phyloP scores from a whole-genome alignment of 2,113 vertebrate genomes.

The Cheilinus undulatus region DNA sequence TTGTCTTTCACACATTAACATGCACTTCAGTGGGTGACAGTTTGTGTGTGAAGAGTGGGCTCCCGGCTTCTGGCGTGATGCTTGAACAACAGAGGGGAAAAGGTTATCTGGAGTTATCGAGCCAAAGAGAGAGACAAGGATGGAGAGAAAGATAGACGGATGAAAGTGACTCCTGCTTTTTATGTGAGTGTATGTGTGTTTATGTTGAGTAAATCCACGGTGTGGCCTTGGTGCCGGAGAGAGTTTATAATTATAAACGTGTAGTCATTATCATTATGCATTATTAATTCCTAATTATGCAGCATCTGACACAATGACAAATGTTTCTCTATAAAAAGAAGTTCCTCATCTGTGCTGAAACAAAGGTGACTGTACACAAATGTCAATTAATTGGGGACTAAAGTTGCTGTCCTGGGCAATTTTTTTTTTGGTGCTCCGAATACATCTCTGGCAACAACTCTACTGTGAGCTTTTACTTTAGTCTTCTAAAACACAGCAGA shows the following conservation, averaged over 20 bases:
- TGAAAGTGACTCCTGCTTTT: slow-evolving; percentile 39
- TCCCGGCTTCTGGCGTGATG: background rate
- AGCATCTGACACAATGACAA: slow-evolving; percentile 54
- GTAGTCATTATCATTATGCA: slow-evolving; percentile 46
- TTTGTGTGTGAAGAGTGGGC: slow-evolving; percentile 12
- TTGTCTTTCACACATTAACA: slow-evolving; percentile 16
- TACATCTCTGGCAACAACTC: slow-evolving; percentile 31
- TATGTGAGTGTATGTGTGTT: too few relatives aligned
- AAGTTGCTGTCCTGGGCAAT: slow-evolving; percentile 35
- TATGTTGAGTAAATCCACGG: too few relatives aligned
- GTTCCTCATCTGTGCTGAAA: slow-evolving; percentile 28
- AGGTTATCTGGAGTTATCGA: slow-evolving; percentile 35
- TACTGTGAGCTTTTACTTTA: slow-evolving; percentile 8
- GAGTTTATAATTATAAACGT: slow-evolving; percentile 26
- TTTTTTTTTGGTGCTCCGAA: slow-evolving; percentile 15
- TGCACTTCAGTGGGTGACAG: slow-evolving; percentile 13
- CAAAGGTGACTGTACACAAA: slow-evolving; percentile 55
- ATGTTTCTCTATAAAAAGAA: slow-evolving; percentile 54
- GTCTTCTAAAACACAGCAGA: slow-evolving; percentile 56
- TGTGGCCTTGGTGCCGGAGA: background rate
- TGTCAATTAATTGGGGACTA: slow-evolving; percentile 16
- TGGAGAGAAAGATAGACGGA: slow-evolving; percentile 34
- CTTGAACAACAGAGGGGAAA: slow-evolving; percentile 20
- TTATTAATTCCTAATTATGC: slow-evolving; percentile 61
- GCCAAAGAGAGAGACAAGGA: slow-evolving; percentile 27